These are phyloP conservation scores for Pangasius djambal DNA, from an alignment of 2,797 vertebrate species.

Conservation along the genomic window DNA sequence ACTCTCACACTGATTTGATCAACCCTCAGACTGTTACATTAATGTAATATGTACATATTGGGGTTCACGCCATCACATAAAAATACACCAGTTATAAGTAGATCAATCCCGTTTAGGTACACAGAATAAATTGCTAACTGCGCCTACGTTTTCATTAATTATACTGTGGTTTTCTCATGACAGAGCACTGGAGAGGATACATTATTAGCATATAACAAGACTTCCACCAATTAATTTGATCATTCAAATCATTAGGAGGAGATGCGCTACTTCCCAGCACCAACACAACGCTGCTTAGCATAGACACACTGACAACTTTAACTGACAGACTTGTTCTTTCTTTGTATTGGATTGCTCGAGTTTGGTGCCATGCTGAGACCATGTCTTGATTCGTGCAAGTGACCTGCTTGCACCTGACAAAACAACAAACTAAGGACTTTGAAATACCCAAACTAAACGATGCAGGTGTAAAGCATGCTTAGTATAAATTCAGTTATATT, in stretches of 20 bases:
- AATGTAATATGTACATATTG: neutral
- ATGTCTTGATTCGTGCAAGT: neutral
- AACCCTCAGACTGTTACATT: neutral
- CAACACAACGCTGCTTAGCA: neutral
- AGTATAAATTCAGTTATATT: neutral
- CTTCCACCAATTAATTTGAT: slow-evolving; percentile 22
- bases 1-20: neutral
- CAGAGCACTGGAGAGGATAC: neutral
- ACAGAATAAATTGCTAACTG: no score
- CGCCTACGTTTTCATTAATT: neutral
- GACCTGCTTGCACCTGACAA: neutral
- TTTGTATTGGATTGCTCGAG: neutral
- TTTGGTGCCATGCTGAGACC: neutral
- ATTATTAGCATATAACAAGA: neutral
- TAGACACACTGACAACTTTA: neutral
- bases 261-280: neutral
- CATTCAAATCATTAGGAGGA: slow-evolving; percentile 18
- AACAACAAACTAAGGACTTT: neutral
- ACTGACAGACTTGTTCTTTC: neutral
- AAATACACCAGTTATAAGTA: neutral
- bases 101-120: neutral
- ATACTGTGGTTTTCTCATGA: neutral
- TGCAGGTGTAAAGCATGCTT: no score
- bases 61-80: neutral
- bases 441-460: neutral